Base-by-base conservation (phyloP, 2,888 invertebrate species). In the Anoplius nigerrimus region DNA sequence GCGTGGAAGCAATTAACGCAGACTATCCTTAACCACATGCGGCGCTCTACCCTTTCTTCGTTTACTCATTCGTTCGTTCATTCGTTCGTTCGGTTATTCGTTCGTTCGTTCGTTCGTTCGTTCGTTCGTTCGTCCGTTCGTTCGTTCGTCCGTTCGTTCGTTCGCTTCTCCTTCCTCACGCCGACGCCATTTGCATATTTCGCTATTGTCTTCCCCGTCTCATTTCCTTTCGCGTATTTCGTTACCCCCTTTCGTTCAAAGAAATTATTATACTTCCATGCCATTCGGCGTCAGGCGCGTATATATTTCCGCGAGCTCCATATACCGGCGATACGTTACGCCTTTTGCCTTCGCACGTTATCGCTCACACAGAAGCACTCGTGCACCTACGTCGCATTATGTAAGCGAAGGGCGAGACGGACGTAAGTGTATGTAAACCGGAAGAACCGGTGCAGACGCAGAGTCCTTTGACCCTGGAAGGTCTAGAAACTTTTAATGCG, bases 91-190 rank as follows among this genome's bases (percentile, higher is more conserved):
- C 11, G 34, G 6, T 13, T 34, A 1, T 34, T 13, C 34, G 6
- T 34, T 34, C 34, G n/a, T n/a, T n/a, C 63, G 61, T 27, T 55
- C 64, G 52, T 5, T 59, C 60, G 70, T 76, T 34, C 11, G 34
- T 34, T 13, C 63, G 61, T 27, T 55, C 64, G 52, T 5, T 59
- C 60, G 70, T 76, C 11, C 11, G 34, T 34, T 13, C 63, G 61
- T 27, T 55, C 64, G 52, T 5, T 59, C 60, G 70, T 76, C n/a
- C 63, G 61, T 27, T 55, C 64, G 52, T 5, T 59, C 60, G 70
- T 76, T 34, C 11, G 34, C 11, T 13, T 34, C 11, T 34, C 34
- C 34, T 34, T 34, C 11, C 34, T 34, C 11, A 34, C 34, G 2
- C 11, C 34, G 6, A 27, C 6, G 34, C 34, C 34, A 34, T 34